Evolutionary conservation across 2,113 vertebrate genomes (phyloP).

Genomic region (Acrocephalus kingi): DNA sequence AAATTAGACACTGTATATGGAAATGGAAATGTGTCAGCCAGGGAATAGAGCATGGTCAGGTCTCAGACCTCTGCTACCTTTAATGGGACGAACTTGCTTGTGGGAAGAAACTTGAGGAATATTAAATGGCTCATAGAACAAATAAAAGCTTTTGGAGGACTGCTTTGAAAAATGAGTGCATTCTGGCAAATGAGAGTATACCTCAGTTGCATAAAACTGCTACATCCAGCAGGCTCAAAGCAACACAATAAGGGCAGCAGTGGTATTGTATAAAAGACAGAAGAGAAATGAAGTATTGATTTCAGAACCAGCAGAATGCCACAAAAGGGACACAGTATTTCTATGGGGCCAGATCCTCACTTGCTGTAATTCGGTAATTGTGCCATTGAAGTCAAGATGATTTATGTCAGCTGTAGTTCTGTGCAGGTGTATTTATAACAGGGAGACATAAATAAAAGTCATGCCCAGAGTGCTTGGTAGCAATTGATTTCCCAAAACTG

Average conservation of each 20-base stretch:
- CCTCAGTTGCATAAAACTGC: background rate
- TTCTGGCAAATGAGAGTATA: background rate
- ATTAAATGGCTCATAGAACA: background rate
- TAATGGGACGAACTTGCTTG: constrained; percentile 8
- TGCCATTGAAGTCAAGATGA: constrained; percentile 22
- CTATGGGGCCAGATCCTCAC: background rate
- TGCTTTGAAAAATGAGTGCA: background rate
- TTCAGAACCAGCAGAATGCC: constrained; percentile 3
- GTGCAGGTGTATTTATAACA: background rate
- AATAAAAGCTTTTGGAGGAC: background rate
- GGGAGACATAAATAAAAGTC: background rate
- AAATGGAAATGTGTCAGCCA: constrained; percentile 32
- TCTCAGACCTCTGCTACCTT: constrained; percentile 30
- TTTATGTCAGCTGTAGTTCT: constrained; percentile 15
- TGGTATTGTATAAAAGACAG: background rate
- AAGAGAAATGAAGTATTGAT: constrained; percentile 37
- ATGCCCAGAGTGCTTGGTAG: background rate
- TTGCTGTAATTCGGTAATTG: background rate
- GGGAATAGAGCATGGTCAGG: background rate
- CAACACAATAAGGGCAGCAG: background rate
- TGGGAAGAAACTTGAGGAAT: background rate
- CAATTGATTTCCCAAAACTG: background rate
- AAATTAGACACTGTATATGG: background rate
- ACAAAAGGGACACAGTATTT: background rate
- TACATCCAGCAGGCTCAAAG: background rate